phyloP scores from a whole-genome alignment of 2,113 vertebrate genomes.

The Trogon surrucura region DNA sequence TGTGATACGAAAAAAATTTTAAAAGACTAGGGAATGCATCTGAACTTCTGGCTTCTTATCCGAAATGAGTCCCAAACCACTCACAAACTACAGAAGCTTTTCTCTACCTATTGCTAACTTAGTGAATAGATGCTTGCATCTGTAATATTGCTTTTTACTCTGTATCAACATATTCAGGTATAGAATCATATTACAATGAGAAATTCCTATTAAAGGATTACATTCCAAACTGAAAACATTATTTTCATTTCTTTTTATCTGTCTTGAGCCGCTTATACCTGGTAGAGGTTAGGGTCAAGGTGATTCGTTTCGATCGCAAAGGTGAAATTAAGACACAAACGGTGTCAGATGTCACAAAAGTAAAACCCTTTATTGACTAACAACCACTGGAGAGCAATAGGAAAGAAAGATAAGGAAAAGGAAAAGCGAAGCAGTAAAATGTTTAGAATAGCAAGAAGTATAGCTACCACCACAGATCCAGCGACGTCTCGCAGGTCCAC shows the following conservation, averaged over 20 bases:
- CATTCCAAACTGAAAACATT: not conserved
- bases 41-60: not conserved
- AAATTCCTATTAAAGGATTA: constrained; percentile 1
- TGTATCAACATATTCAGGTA: not conserved
- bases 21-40: not conserved
- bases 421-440: no score
- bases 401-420: no score
- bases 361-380: no score
- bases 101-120: not conserved
- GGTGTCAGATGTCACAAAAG: no score
- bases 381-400: no score
- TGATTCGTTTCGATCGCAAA: no score
- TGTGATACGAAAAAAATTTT: not conserved
- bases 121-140: not conserved
- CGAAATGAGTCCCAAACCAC: not conserved
- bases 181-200: not conserved
- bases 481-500: no score
- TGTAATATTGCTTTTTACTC: not conserved
- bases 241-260: constrained; percentile 18
- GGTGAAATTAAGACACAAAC: no score
- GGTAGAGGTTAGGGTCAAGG: no score
- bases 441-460: no score
- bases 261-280: no score
- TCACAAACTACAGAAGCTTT: not conserved
- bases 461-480: no score